Evolutionary conservation across 2,113 vertebrate genomes (phyloP).

Genomic region (Oreochromis spilurus): DNA sequence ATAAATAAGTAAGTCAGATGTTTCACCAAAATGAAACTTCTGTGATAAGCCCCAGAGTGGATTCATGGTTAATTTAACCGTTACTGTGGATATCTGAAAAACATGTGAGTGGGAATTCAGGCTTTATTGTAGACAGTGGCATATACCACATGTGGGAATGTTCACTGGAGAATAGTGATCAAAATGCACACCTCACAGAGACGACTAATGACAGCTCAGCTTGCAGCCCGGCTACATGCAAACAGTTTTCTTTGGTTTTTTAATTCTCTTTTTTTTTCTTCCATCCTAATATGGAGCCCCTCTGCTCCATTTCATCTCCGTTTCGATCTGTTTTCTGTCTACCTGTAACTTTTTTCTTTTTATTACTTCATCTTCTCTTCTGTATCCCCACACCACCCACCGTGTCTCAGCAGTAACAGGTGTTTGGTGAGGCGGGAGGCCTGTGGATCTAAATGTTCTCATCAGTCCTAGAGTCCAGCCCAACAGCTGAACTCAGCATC

Average conservation of each 20-base stretch:
- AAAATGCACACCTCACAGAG: background rate
- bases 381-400: background rate
- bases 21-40: slow-evolving; percentile 7
- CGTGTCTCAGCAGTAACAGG: slow-evolving; percentile 58
- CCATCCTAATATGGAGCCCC: background rate
- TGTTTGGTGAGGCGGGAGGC: slow-evolving; percentile 49
- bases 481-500: slow-evolving; percentile 58
- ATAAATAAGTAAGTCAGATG: background rate
- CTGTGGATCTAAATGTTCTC: slow-evolving; percentile 59
- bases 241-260: background rate
- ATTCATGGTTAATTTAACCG: slow-evolving; percentile 9
- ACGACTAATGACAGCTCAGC: background rate
- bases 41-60: background rate
- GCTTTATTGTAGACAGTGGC: background rate
- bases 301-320: background rate
- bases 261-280: background rate
- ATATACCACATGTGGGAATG: background rate
- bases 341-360: slow-evolving; percentile 12
- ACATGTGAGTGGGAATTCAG: background rate
- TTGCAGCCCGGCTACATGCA: background rate
- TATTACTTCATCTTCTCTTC: slow-evolving; percentile 10
- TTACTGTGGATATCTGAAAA: background rate
- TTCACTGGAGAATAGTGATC: background rate
- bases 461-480: slow-evolving; percentile 48
- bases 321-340: background rate